Percentiles rank a stretch among this genome's conserved stretches.
phyloP scores from a whole-genome alignment of 2,113 vertebrate species.

The Artemisiospiza belli region DNA sequence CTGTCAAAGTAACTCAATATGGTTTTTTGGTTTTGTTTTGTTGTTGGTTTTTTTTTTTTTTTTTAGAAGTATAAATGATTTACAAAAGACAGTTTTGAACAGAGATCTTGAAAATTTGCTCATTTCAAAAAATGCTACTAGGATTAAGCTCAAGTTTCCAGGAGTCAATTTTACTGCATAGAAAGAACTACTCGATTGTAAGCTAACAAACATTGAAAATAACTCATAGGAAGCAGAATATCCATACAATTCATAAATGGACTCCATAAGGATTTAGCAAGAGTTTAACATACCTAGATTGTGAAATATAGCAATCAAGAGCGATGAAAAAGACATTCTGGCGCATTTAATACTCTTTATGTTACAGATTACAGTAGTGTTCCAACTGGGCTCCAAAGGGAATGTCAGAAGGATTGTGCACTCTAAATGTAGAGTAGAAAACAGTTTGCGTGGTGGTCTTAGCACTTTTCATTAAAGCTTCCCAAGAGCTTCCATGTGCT shows the following conservation, averaged over 20 bases:
- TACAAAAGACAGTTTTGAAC: not conserved
- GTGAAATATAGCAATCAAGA: not conserved
- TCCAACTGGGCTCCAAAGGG: not conserved
- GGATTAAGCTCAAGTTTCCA: not conserved
- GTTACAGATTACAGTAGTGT: not conserved
- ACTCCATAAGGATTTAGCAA: rapidly evolving
- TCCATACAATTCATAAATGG: not conserved
- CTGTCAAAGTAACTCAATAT: not conserved
- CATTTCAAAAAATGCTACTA: not conserved
- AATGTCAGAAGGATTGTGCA: not conserved
- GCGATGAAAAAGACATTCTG: not conserved
- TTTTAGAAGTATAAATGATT: not conserved
- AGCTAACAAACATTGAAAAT: not conserved
- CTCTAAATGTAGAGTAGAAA: not conserved
- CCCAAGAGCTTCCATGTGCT: not conserved
- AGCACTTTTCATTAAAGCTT: not conserved
- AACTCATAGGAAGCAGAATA: not conserved
- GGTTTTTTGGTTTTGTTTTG: not conserved
- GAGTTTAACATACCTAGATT: not conserved
- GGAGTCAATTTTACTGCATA: not conserved
- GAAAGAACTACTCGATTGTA: not conserved
- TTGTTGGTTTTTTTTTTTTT: too few species aligned
- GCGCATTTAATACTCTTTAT: not conserved
- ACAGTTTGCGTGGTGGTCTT: not conserved
- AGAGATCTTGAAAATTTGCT: not conserved